Evolutionary conservation across 2,888 invertebrate species (phyloP).

Genomic region (Cheilosia vulpina): DNA sequence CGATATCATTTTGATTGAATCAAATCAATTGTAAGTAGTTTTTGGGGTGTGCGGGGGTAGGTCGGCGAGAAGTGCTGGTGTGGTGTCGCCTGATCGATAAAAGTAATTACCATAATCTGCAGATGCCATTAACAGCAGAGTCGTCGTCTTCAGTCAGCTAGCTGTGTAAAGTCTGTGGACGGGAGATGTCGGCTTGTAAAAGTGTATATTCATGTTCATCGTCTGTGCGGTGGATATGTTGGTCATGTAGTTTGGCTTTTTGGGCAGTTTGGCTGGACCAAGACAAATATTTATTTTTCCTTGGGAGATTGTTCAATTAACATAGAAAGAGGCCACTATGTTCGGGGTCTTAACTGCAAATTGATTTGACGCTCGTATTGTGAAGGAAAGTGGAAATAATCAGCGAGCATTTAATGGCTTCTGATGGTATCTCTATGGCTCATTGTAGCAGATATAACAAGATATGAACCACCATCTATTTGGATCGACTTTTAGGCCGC

Average conservation of each 20-base stretch:
- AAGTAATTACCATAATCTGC: constrained; percentile 72
- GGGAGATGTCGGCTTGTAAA: not conserved
- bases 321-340: constrained; percentile 10
- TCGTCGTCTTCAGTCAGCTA: not conserved
- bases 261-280: constrained; percentile 14
- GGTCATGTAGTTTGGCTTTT: constrained; percentile 29
- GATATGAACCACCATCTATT: too few relatives aligned
- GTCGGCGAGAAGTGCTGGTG: not conserved
- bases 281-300: constrained; percentile 28
- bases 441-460: not conserved
- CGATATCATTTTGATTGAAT: constrained; percentile 69
- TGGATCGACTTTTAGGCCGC: too few relatives aligned
- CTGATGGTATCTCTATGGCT: not conserved
- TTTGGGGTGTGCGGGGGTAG: not conserved
- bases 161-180: not conserved
- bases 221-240: constrained; percentile 18
- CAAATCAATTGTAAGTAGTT: constrained; percentile 67
- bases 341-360: constrained; percentile 29
- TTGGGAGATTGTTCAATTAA: constrained; percentile 50
- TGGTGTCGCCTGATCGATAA: constrained; percentile 60
- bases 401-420: not conserved
- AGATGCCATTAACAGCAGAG: constrained; percentile 66
- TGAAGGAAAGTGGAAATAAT: not conserved
- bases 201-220: constrained; percentile 29
- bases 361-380: constrained; percentile 30